Conservation (phyloP, 1,140 invertebrate species). For the Palaemon carinicauda region DNA sequence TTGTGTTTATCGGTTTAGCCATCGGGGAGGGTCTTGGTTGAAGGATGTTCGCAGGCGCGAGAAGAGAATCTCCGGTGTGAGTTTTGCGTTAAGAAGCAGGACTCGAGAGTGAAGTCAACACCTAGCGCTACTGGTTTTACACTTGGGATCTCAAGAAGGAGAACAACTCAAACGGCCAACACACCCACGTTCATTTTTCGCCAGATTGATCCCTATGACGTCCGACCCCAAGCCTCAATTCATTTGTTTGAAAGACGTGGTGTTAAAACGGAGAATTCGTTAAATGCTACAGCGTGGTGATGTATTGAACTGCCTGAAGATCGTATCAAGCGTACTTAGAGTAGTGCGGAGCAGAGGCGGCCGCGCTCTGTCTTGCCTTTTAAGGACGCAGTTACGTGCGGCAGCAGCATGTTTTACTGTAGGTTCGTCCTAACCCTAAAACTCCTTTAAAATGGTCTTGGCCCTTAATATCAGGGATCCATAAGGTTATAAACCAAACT, state of each 20-base stretch:
- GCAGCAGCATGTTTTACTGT: conserved; percentile 16
- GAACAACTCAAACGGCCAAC: conserved; percentile 3
- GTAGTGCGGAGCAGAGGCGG: conserved; percentile 43
- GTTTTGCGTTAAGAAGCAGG: neutral
- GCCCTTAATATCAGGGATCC: neutral
- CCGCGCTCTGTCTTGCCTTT: conserved; percentile 40
- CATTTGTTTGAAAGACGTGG: neutral
- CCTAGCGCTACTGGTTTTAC: conserved; percentile 55
- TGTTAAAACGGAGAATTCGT: conserved; percentile 7
- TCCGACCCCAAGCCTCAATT: neutral
- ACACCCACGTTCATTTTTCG: neutral
- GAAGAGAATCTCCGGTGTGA: too few relatives aligned
- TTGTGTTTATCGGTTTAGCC: too few relatives aligned
- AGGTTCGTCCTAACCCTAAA: conserved; percentile 21
- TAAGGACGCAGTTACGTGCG: conserved; percentile 51
- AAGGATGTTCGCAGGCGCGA: too few relatives aligned
- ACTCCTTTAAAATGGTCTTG: neutral
- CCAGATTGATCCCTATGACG: neutral
- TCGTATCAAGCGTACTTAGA: conserved; percentile 54
- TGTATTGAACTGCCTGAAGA: conserved; percentile 54
- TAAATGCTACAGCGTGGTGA: conserved; percentile 52
- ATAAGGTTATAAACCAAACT: neutral
- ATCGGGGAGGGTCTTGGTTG: too few relatives aligned
- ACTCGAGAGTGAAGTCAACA: conserved; percentile 18
- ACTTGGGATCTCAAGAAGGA: conserved; percentile 9